Conservation (phyloP, 1,140 invertebrate species). For the Trichogramma pretiosum region DNA sequence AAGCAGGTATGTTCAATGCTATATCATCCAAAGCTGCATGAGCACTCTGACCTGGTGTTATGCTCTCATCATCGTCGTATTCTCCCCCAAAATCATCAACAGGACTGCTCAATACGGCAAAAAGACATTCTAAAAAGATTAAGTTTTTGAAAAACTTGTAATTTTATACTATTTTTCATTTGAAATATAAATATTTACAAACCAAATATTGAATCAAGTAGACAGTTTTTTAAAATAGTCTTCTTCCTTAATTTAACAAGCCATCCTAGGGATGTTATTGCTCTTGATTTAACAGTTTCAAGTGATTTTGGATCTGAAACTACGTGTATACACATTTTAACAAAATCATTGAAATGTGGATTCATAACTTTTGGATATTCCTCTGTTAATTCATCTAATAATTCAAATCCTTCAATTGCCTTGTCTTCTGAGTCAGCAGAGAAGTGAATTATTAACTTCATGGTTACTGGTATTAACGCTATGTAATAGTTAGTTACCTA, state of each 20-base stretch:
- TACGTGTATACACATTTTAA: conserved; percentile 60
- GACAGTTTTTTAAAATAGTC: conserved; percentile 62
- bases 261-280: conserved; percentile 57
- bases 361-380: conserved; percentile 54
- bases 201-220: conserved; percentile 61
- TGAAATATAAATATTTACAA: conserved; percentile 8
- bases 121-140: too few relatives aligned
- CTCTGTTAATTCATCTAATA: conserved; percentile 66
- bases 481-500: conserved; percentile 7
- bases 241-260: conserved; percentile 63
- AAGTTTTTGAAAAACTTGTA: too few relatives aligned
- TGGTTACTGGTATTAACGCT: too few relatives aligned
- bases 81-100: conserved; percentile 39
- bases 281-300: conserved; percentile 57
- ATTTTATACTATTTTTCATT: background rate
- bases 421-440: too few relatives aligned
- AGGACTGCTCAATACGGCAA: too few relatives aligned
- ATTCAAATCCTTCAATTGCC: conserved; percentile 57
- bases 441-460: too few relatives aligned
- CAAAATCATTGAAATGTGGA: conserved; percentile 55
- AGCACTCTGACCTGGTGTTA: conserved; percentile 56
- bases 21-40: conserved; percentile 68
- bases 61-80: conserved; percentile 49
- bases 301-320: conserved; percentile 50
- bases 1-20: conserved; percentile 67